These are phyloP conservation scores for Halcyon badia DNA, from an alignment of 2,797 vertebrate species.

Conservation along the genomic window DNA sequence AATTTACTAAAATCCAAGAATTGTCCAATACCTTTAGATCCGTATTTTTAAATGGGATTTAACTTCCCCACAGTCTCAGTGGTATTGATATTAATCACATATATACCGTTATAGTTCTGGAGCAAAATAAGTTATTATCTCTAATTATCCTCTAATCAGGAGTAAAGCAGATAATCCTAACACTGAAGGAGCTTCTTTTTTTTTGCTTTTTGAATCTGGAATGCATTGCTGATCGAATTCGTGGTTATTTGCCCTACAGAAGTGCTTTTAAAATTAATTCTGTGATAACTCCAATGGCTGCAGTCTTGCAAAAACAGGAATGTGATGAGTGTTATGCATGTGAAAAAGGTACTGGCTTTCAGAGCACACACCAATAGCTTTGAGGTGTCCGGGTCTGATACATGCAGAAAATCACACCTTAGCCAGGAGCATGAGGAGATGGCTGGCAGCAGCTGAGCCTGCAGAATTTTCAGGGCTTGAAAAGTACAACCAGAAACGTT, in stretches of 20 bases:
- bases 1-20: not conserved
- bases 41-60: not conserved
- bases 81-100: not conserved
- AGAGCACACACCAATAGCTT: not conserved
- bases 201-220: not conserved
- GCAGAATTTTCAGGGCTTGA: not conserved
- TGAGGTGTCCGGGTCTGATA: not conserved
- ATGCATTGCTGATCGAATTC: not conserved
- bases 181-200: not conserved
- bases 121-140: not conserved
- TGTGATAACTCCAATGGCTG: not conserved
- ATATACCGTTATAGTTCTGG: not conserved
- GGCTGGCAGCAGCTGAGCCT: not conserved
- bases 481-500: not conserved
- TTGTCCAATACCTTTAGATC: not conserved
- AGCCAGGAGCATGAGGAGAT: not conserved
- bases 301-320: not conserved
- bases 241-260: not conserved
- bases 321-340: not conserved
- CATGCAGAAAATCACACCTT: not conserved
- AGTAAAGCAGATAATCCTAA: not conserved
- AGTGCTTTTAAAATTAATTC: not conserved
- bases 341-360: not conserved
- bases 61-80: not conserved
- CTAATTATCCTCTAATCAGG: not conserved